Percentiles rank a stretch among this genome's conserved stretches.
These are phyloP conservation scores for Dynastes maya DNA, from an alignment of 2,888 invertebrate genomes.

Conservation along the genomic window DNA sequence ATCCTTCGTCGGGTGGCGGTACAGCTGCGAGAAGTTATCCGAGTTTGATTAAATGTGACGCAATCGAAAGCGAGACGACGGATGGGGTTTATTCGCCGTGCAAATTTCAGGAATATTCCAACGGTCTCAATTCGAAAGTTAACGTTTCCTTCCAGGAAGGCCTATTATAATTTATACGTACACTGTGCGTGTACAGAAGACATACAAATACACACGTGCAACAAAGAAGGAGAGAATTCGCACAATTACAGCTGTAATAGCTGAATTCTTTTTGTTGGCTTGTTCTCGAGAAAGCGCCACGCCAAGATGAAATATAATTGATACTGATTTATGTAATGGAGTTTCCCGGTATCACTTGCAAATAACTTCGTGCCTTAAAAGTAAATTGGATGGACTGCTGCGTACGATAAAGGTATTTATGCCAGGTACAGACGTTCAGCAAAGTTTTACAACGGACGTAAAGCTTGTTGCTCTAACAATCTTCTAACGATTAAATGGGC, in stretches of 20 bases:
- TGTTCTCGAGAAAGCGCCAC: conserved; percentile 20
- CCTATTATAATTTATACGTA: conserved; percentile 6
- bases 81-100: background rate
- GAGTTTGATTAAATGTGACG: background rate
- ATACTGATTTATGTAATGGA: conserved; percentile 29
- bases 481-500: no score
- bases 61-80: background rate
- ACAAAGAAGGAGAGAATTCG: background rate
- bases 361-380: conserved; percentile 13
- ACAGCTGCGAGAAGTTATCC: background rate
- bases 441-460: background rate
- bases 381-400: conserved; percentile 7
- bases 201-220: background rate
- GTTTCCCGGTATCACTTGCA: conserved; percentile 23
- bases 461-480: background rate
- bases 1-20: background rate
- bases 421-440: background rate
- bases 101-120: conserved; percentile 7
- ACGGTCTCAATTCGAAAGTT: background rate
- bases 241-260: conserved; percentile 13
- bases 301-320: conserved; percentile 21
- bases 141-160: conserved; percentile 13
- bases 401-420: background rate
- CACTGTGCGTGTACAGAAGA: background rate
- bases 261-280: conserved; percentile 14